These are phyloP conservation scores for Sphaeramia orbicularis DNA, from an alignment of 2,797 vertebrate genomes.

Conservation along the genomic window DNA sequence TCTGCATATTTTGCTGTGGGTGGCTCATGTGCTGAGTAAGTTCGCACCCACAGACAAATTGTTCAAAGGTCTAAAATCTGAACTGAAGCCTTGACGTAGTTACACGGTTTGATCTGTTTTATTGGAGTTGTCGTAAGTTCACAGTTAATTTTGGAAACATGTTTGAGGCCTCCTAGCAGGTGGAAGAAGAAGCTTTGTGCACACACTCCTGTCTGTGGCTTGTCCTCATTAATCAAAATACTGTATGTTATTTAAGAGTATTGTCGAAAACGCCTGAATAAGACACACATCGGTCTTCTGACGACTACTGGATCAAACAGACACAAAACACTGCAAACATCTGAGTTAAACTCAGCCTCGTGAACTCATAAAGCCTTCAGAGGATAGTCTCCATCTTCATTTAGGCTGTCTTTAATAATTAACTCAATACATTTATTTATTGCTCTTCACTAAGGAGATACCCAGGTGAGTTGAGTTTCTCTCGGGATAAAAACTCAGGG, in stretches of 20 bases:
- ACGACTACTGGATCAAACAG: constrained; percentile 70
- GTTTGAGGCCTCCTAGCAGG: constrained; percentile 44
- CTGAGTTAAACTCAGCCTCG: constrained; percentile 51
- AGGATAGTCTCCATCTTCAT: constrained; percentile 77
- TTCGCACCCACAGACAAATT: constrained; percentile 44
- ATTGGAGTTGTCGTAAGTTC: constrained; percentile 64
- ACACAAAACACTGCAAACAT: constrained; percentile 68
- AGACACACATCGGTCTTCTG: constrained; percentile 34
- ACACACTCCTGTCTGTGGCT: constrained; percentile 23
- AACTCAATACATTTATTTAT: constrained; percentile 83
- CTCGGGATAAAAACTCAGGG: constrained; percentile 68
- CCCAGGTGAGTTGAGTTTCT: constrained; percentile 81
- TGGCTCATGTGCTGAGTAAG: constrained; percentile 68
- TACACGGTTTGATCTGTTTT: constrained; percentile 71
- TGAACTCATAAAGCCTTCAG: constrained; percentile 62
- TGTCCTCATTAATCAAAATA: not conserved
- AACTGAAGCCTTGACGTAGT: constrained; percentile 46
- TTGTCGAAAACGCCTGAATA: constrained; percentile 30
- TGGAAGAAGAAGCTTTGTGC: constrained; percentile 8
- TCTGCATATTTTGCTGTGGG: constrained; percentile 39
- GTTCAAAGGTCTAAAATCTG: constrained; percentile 51
- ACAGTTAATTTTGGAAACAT: constrained; percentile 45
- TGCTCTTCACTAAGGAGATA: constrained; percentile 67
- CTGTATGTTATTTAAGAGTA: not conserved
- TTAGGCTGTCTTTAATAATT: constrained; percentile 86